These are phyloP conservation scores for Aspidiotus destructor DNA, from an alignment of 2,888 invertebrate genomes.

Conservation along the genomic window DNA sequence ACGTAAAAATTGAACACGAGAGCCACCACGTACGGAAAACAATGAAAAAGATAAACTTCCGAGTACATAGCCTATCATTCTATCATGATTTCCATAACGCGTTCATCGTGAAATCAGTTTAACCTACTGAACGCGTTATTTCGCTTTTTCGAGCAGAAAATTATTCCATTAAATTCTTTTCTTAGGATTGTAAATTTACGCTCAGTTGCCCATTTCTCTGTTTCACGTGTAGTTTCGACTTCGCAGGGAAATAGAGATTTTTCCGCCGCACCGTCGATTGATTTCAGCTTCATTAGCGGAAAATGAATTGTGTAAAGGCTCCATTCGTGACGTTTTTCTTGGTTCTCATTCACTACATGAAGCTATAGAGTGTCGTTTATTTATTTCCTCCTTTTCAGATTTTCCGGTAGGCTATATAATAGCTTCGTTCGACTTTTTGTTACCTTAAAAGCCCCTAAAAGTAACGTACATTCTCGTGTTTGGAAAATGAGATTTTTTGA, in stretches of 20 bases:
- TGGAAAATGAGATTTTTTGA: no score
- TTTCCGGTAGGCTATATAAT: no score
- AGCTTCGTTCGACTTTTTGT: no score
- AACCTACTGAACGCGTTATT: conserved; percentile 2
- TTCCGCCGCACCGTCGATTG: not conserved
- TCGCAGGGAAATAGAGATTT: not conserved
- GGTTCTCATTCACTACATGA: not conserved
- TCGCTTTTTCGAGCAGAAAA: conserved; percentile 15
- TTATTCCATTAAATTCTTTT: conserved; percentile 15
- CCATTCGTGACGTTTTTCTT: not conserved
- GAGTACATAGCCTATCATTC: not conserved
- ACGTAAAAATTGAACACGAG: conserved; percentile 4
- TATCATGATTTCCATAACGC: not conserved
- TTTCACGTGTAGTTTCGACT: conserved; percentile 1
- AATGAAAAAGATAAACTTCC: not conserved
- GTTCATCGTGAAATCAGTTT: conserved; percentile 5
- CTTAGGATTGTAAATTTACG: conserved; percentile 5
- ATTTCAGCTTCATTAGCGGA: conserved; percentile 1
- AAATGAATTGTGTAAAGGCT: not conserved
- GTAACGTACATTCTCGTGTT: no score
- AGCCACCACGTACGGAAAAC: not conserved
- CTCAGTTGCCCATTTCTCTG: conserved; percentile 1
- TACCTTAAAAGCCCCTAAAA: no score
- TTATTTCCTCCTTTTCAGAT: not conserved
- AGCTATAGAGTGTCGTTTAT: not conserved